Percentiles rank a stretch among this genome's conserved stretches.
Evolutionary conservation across 2,888 invertebrate genomes (phyloP).

Genomic region (Spatulosminthurus flaviceps): DNA sequence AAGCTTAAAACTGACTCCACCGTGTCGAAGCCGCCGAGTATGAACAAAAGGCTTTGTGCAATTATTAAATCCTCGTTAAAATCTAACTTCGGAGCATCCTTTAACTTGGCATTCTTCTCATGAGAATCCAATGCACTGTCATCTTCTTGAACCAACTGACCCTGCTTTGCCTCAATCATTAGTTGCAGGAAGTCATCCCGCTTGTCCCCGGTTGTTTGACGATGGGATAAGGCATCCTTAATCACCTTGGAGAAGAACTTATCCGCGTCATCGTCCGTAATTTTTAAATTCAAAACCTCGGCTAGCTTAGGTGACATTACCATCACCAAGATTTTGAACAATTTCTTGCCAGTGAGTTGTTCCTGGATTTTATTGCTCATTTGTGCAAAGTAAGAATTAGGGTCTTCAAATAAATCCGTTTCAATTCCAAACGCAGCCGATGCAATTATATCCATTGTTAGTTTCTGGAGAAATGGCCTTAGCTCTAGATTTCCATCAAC

Average conservation of each 20-base stretch:
- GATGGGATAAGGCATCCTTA: neutral
- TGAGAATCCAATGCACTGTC: neutral
- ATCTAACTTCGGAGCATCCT: neutral
- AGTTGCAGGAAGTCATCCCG: slow-evolving; percentile 28
- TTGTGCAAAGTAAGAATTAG: neutral
- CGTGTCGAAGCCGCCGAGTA: neutral
- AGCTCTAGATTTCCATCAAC: neutral
- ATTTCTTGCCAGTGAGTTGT: neutral
- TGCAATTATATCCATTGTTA: slow-evolving; percentile 36
- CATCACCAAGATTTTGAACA: neutral
- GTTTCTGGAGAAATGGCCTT: neutral
- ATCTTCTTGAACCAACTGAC: neutral
- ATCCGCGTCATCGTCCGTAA: slow-evolving; percentile 6
- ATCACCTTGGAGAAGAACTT: slow-evolving; percentile 15
- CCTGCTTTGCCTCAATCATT: neutral
- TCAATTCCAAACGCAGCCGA: slow-evolving; percentile 28
- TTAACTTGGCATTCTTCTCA: neutral
- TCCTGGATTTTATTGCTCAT: neutral
- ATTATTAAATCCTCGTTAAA: slow-evolving; percentile 21
- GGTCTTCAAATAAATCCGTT: slow-evolving; percentile 20
- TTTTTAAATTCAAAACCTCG: slow-evolving; percentile 7
- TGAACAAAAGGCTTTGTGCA: neutral
- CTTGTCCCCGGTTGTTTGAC: slow-evolving; percentile 6
- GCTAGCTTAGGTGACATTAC: too few relatives aligned
- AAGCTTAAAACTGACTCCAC: slow-evolving; percentile 6